Evolutionary conservation across 2,113 vertebrate genomes (phyloP).

Genomic region (Rhinoptilus africanus): DNA sequence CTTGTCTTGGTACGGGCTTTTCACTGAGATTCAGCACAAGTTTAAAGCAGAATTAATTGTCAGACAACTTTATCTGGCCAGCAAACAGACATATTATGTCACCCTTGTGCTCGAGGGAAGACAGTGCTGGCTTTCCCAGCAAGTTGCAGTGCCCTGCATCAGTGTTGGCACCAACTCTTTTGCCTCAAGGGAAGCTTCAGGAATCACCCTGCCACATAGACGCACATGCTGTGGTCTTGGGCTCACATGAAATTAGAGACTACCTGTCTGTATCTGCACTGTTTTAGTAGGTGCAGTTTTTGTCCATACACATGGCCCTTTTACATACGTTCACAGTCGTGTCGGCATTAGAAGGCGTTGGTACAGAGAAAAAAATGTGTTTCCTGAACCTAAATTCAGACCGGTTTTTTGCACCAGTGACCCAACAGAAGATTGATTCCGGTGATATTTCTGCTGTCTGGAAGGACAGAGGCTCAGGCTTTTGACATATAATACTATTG

Average conservation of each 20-base stretch:
- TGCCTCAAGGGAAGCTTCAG: background rate
- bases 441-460: background rate
- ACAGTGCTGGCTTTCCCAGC: background rate
- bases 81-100: rapidly evolving
- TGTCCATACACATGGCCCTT: background rate
- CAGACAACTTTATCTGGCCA: background rate
- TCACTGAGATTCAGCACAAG: background rate
- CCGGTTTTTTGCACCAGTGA: background rate
- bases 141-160: rapidly evolving
- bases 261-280: background rate
- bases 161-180: rapidly evolving
- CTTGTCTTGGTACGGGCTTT: background rate
- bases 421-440: background rate
- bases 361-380: background rate
- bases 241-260: background rate
- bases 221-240: background rate
- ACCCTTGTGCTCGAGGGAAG: background rate
- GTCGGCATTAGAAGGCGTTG: background rate
- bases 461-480: background rate
- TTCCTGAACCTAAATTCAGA: background rate
- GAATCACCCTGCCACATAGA: background rate
- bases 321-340: background rate
- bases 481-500: background rate
- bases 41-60: background rate
- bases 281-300: background rate